A percentile compares a stretch with the other conserved stretches of the same genome.
phyloP scores from a whole-genome alignment of 2,888 invertebrate genomes.

The Digitonthophagus gazella region DNA sequence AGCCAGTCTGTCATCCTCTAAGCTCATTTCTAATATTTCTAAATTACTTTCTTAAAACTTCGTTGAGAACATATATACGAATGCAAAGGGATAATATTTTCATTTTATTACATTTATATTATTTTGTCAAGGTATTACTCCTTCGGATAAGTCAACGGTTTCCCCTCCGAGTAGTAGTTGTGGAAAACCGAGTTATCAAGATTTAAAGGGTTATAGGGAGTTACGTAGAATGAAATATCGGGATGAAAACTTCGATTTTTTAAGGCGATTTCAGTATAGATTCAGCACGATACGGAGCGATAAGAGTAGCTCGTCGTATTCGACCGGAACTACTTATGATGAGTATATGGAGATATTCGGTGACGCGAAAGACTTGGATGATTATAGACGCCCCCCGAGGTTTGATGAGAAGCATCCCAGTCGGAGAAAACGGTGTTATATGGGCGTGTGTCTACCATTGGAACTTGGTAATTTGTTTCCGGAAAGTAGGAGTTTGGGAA shows the following conservation, averaged over 20 bases:
- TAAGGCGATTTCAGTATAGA: not conserved
- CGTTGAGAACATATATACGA: too few relatives aligned
- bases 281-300: slow-evolving; percentile 2
- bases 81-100: slow-evolving; percentile 16
- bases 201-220: slow-evolving; percentile 68
- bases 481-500: slow-evolving; percentile 44
- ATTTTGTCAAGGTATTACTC: slow-evolving; percentile 52
- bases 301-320: not conserved
- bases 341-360: slow-evolving; percentile 5
- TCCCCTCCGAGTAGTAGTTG: slow-evolving; percentile 56
- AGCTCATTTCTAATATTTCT: too few relatives aligned
- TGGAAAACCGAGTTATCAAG: slow-evolving; percentile 66
- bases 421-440: slow-evolving; percentile 58
- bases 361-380: not conserved
- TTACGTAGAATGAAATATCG: not conserved
- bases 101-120: not conserved
- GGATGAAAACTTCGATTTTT: not conserved
- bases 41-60: too few relatives aligned
- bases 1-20: too few relatives aligned
- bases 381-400: not conserved
- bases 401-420: not conserved
- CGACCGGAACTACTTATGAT: not conserved
- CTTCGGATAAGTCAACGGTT: slow-evolving; percentile 55
- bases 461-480: slow-evolving; percentile 68
- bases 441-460: slow-evolving; percentile 73